Percentiles rank a stretch among this genome's conserved stretches.
Evolutionary conservation across 2,888 invertebrate species (phyloP).

Genomic region (Colletes collaris): DNA sequence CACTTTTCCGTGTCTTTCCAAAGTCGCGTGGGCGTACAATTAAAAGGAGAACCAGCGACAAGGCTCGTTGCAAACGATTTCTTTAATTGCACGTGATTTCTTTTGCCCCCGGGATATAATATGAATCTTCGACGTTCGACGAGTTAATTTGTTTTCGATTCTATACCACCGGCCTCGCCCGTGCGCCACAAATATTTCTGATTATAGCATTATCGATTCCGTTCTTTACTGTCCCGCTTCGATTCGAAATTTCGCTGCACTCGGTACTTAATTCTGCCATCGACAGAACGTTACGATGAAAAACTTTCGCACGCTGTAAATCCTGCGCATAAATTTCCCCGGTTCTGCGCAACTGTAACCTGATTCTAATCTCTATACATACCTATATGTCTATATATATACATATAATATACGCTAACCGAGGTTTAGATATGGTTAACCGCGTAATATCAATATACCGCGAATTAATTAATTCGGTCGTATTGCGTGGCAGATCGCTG

Average conservation of each 20-base stretch:
- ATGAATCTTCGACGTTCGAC: not conserved
- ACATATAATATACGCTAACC: not conserved
- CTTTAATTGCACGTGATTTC: constrained; percentile 5
- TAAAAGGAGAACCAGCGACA: not conserved
- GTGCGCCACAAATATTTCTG: not conserved
- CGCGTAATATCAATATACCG: constrained; percentile 44
- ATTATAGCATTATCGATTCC: not conserved
- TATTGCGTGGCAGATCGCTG: constrained; percentile 16
- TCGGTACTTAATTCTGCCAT: not conserved
- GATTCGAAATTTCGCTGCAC: not conserved
- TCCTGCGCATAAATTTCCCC: not conserved
- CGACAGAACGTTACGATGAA: not conserved
- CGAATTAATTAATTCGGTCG: constrained; percentile 61
- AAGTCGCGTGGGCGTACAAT: constrained; percentile 32
- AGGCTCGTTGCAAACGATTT: not conserved
- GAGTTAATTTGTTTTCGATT: not conserved
- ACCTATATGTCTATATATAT: not conserved
- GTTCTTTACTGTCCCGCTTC: not conserved
- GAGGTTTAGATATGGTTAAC: constrained; percentile 30
- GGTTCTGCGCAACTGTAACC: not conserved
- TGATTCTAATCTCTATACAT: not conserved
- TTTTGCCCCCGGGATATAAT: not conserved
- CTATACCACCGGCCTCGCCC: not conserved
- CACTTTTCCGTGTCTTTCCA: constrained; percentile 34
- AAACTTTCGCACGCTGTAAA: not conserved